These are phyloP conservation scores for Trachythela sp. DNA, from an alignment of 64 coral and sea anemone genomes.

Conservation along the genomic window DNA sequence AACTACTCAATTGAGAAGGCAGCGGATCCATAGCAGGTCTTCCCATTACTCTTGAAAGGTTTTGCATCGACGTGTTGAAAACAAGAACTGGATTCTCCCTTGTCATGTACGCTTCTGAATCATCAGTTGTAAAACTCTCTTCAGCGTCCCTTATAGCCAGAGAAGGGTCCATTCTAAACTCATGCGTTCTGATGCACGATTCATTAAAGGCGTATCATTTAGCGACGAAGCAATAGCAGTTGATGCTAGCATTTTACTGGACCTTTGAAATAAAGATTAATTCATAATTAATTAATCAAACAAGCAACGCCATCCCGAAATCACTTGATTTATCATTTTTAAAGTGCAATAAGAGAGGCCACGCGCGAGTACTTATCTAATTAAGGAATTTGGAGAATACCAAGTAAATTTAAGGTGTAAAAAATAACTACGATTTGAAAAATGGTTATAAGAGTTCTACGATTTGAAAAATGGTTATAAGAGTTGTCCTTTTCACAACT, in stretches of 20 bases:
- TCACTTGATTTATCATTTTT: slow-evolving; percentile 9
- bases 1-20: not conserved
- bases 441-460: not conserved
- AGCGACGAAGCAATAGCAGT: not conserved
- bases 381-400: not conserved
- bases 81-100: not conserved
- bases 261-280: not conserved
- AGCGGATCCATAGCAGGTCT: slow-evolving; percentile 1
- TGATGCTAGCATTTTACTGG: not conserved
- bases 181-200: not conserved
- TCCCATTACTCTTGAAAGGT: not conserved
- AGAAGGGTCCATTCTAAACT: not conserved
- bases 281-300: not conserved
- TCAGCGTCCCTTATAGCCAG: not conserved
- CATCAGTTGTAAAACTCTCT: not conserved
- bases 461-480: not conserved
- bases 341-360: not conserved
- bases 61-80: not conserved
- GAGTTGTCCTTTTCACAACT: not conserved
- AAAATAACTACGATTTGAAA: not conserved
- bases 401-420: not conserved
- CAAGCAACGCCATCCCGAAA: not conserved
- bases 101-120: not conserved
- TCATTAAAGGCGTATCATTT: not conserved
- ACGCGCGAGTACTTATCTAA: not conserved